Base-by-base conservation (phyloP, 2,797 vertebrate species). In the Sardinella longiceps region DNA sequence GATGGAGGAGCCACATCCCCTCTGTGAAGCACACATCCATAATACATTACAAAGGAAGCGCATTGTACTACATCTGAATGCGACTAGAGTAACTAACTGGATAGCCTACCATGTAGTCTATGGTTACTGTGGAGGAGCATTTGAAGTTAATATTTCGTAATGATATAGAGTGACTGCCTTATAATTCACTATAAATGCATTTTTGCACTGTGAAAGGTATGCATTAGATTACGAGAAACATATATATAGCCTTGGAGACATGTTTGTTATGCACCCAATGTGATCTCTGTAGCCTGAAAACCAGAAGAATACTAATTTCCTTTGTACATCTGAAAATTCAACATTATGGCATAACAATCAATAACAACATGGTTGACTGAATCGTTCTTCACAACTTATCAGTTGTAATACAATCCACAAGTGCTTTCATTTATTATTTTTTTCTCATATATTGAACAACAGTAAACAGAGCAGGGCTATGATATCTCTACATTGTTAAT, bases 401-500 rank as follows among this genome's bases (percentile, higher is more conserved):
- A 74, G 66, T 39, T 74, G 66, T 74, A 74, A 74, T 74, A 74
- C 66, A 74, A 74, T 15, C 33, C 30, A 74, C 66, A 74, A 74
- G 33, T 33, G 30, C 66, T 37, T 74, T 74, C 66, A 74, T 74
- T 74, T 74, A 74, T 74, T 74, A n/a, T 74, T 74, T 70, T 37
- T 37, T 6, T 15, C 33, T 63, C 58, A 63, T 63, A 74, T 74
- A 74, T 74, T 39, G 66, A 74, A 74, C 66, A 74, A 74, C 66
- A 74, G 66, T 74, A 74, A 74, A 74, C 66, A 74, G 66, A 74
- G 33, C 66, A 74, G 66, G 66, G 33, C 33, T 74, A 74, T 74
- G 66, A 74, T 74, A 74, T 74, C 66, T 74, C 66, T 74, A 74
- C 66, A 74, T 74, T 74, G 66, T 37, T 74, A 74, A 74, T 74